phyloP scores from a whole-genome alignment of 2,888 invertebrate genomes.

The Byasa hedistus region DNA sequence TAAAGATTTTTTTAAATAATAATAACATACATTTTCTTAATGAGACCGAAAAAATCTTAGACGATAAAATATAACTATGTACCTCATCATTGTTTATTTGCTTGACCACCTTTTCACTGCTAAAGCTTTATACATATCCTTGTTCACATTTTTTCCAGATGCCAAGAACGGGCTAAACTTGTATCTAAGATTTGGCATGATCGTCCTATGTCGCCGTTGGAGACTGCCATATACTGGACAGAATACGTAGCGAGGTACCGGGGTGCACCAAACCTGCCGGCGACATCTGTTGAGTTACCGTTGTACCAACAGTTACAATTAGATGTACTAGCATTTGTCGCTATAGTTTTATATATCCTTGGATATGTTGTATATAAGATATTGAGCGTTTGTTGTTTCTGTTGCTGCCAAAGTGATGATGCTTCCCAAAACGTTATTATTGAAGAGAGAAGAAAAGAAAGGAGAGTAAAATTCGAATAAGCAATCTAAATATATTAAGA shows the following conservation, averaged over 20 bases:
- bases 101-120: not conserved
- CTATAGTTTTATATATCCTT: constrained; percentile 57
- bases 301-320: constrained; percentile 66
- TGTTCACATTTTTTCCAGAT: constrained; percentile 46
- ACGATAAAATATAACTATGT: no score
- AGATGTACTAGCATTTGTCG: constrained; percentile 66
- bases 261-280: constrained; percentile 64
- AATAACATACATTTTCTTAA: no score
- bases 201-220: constrained; percentile 73
- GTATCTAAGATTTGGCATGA: constrained; percentile 77
- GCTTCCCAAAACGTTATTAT: constrained; percentile 37
- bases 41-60: no score
- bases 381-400: constrained; percentile 58
- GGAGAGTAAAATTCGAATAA: constrained; percentile 72
- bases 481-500: not conserved
- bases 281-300: constrained; percentile 57
- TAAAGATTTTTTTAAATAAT: no score
- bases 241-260: constrained; percentile 77
- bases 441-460: constrained; percentile 54
- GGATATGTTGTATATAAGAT: constrained; percentile 58
- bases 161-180: constrained; percentile 61
- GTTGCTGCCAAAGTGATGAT: constrained; percentile 51
- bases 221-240: constrained; percentile 80
- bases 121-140: not conserved
- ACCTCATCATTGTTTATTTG: no score